Percentiles rank a stretch among this genome's conserved stretches.
Evolutionary conservation across 2,113 vertebrate species (phyloP).

Genomic region (Mormoops blainvillei): DNA sequence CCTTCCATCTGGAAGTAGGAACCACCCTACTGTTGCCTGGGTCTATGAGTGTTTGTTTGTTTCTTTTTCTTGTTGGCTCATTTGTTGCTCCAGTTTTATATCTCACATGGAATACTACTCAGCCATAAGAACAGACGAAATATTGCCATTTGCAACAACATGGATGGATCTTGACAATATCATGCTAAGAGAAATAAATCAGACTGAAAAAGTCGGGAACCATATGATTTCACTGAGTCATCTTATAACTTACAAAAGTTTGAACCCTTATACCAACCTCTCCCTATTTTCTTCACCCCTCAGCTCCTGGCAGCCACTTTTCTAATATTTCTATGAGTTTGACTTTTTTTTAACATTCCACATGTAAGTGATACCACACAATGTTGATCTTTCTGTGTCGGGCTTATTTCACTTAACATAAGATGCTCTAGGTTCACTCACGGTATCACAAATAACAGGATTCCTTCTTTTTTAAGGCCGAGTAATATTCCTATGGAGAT

Average conservation of each 20-base stretch:
- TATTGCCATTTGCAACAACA: neutral
- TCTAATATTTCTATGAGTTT: neutral
- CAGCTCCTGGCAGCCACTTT: neutral
- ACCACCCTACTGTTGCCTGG: no score
- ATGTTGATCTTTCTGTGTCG: neutral
- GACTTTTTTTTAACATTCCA: neutral
- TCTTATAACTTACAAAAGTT: neutral
- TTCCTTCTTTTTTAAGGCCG: neutral
- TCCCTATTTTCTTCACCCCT: neutral
- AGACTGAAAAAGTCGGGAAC: neutral
- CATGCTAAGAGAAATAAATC: neutral
- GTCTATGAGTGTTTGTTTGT: neutral
- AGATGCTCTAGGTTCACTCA: neutral
- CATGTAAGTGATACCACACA: neutral
- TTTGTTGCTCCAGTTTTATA: neutral
- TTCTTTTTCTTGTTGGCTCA: neutral
- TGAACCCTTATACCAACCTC: neutral
- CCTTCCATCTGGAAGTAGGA: no score
- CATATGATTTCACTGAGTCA: neutral
- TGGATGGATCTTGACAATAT: neutral
- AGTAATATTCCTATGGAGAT: neutral
- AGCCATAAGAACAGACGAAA: neutral
- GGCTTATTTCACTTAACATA: neutral
- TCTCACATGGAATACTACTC: neutral
- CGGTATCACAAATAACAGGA: neutral